These are phyloP conservation scores for Ypsolopha sequella DNA, from an alignment of 2,888 invertebrate species.

Conservation along the genomic window DNA sequence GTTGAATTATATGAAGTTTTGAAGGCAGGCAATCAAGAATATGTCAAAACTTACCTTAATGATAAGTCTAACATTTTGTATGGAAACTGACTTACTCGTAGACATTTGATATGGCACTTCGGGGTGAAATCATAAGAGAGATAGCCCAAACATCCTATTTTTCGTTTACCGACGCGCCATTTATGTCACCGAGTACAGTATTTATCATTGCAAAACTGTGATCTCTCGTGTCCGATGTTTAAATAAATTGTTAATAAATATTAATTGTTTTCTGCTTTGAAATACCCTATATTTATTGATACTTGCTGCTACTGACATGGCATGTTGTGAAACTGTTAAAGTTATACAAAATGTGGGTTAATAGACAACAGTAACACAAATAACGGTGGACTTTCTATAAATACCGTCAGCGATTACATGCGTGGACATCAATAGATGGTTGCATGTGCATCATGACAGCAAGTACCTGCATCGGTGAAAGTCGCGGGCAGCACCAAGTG, in stretches of 20 bases:
- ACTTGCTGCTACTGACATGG: background rate
- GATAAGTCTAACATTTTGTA: background rate
- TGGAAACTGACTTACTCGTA: background rate
- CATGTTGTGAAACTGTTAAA: too few relatives aligned
- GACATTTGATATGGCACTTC: background rate
- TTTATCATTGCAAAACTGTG: background rate
- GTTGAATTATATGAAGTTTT: too few relatives aligned
- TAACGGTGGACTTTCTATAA: background rate
- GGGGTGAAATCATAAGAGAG: too few relatives aligned
- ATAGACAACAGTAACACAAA: background rate
- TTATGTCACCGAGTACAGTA: too few relatives aligned
- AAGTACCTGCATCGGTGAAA: slow-evolving; percentile 53
- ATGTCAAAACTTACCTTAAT: too few relatives aligned
- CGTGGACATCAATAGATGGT: slow-evolving; percentile 6
- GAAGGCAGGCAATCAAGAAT: too few relatives aligned
- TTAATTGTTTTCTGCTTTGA: background rate
- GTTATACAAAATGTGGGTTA: too few relatives aligned
- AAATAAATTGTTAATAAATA: too few relatives aligned
- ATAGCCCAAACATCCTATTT: too few relatives aligned
- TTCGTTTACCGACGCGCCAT: too few relatives aligned
- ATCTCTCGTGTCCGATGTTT: background rate
- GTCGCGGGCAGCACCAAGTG: slow-evolving; percentile 49
- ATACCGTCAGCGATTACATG: background rate
- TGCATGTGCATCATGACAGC: slow-evolving; percentile 45
- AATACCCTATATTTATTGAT: background rate